These are phyloP conservation scores for Drosophila parabipectinata DNA, from an alignment of 1,140 invertebrate species.

Conservation along the genomic window DNA sequence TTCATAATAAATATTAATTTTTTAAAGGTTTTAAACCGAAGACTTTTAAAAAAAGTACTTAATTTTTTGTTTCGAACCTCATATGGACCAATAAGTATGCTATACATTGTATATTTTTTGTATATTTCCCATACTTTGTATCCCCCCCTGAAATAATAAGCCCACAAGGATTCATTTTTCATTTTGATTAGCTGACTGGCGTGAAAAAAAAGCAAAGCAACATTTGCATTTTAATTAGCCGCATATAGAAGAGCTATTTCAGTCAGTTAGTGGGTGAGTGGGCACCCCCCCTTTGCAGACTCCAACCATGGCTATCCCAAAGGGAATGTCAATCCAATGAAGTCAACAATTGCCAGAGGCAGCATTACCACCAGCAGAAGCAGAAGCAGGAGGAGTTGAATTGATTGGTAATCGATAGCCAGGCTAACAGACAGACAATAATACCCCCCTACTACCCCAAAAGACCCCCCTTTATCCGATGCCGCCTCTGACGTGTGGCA, in stretches of 20 bases:
- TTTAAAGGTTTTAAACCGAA: no score
- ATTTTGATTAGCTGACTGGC: constrained; percentile 42
- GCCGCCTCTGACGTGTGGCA: constrained; percentile 55
- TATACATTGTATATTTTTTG: background rate
- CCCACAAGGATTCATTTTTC: constrained; percentile 11
- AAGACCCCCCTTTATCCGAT: constrained; percentile 15
- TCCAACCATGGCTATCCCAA: constrained; percentile 6
- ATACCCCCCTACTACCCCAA: background rate
- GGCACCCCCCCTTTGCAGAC: no score
- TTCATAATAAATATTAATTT: no score
- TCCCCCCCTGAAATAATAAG: background rate
- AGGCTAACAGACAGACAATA: constrained; percentile 20
- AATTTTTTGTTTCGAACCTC: no score
- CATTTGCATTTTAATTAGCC: constrained; percentile 62
- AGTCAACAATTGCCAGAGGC: constrained; percentile 65
- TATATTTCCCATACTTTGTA: background rate
- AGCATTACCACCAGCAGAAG: background rate
- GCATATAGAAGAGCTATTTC: constrained; percentile 4
- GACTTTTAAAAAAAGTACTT: no score
- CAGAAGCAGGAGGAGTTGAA: constrained; percentile 31
- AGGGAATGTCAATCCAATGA: constrained; percentile 45
- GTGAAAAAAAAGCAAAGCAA: constrained; percentile 22
- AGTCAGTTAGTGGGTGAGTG: no score
- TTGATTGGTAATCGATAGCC: constrained; percentile 72
- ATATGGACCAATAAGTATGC: no score